Evolutionary conservation across 2,797 vertebrate species (phyloP), one percentile per base, ranked within the genome.

Genomic region (Acanthopagrus latus): DNA sequence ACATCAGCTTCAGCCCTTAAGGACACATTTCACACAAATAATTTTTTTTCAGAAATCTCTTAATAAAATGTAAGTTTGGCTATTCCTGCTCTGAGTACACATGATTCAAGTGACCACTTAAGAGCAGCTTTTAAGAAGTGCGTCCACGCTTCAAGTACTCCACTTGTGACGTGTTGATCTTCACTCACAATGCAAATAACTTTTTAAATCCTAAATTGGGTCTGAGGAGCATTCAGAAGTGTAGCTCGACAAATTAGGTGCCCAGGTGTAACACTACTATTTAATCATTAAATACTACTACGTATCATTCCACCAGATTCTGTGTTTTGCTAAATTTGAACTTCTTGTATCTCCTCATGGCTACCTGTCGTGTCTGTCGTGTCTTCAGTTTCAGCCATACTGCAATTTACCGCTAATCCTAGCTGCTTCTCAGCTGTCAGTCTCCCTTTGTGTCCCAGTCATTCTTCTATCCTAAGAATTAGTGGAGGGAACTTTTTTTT

Each of bases 381-480:
- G 12, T 80, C 69, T 73, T 57, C 73, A 57, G 5, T 54, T 62
- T 51, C 44, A 81, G 16, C 46, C 59, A 78, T 20, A 33, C 29
- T 55, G n/a, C 48, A 52, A 43, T 78, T 59, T 23, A 9, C 25
- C 38, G 11, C 3, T 70, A 69, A 11, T 21, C 46, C 21, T 14
- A 48, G 41, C 1, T 38, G 20, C 70, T 62, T 58, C 76, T 79
- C 74, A 54, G 6, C 73, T 84, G 85, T 74, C 71, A 64, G 57
- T 54, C 71, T 56, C 41, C 11, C 44, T 70, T 83, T 78, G 68
- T 84, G 67, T 54, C 71, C 9, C 71, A 50, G 17, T 77, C 77
- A 14, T 41, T 68, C 48, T 21, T 41, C 54, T 21, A 64, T 78
- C 66, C 73, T 44, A 38, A 0, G 4, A 74, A 78, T 89, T 75